phyloP scores from a whole-genome alignment of 2,888 invertebrate species.

The Pollenia amentaria region DNA sequence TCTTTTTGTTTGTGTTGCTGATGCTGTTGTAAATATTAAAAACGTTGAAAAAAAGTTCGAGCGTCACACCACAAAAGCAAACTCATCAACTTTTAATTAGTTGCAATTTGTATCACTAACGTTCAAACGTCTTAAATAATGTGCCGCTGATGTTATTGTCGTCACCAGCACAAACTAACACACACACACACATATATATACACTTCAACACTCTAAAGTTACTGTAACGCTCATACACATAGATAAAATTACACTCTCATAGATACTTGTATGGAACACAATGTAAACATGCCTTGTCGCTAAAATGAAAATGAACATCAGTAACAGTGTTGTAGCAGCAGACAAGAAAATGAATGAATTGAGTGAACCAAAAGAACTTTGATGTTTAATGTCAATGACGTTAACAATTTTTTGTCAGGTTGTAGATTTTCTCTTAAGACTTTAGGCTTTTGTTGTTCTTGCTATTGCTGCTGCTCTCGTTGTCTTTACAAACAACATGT shows the following conservation, averaged over 20 bases:
- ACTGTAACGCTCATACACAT: constrained; percentile 64
- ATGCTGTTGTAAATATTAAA: constrained; percentile 30
- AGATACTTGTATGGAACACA: constrained; percentile 18
- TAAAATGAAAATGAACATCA: constrained; percentile 72
- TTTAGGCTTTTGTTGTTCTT: neutral
- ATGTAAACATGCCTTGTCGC: constrained; percentile 76
- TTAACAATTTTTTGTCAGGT: constrained; percentile 68
- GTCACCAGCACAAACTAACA: constrained; percentile 46
- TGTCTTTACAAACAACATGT: constrained; percentile 27
- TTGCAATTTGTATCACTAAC: constrained; percentile 80
- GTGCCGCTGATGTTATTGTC: constrained; percentile 60
- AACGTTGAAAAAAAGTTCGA: constrained; percentile 6
- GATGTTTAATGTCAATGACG: constrained; percentile 71
- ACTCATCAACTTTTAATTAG: constrained; percentile 83
- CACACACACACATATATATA: constrained; percentile 7
- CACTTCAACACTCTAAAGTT: constrained; percentile 22
- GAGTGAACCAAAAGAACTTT: constrained; percentile 55
- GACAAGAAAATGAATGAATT: constrained; percentile 39
- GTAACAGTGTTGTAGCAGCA: constrained; percentile 63
- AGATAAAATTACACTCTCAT: constrained; percentile 15
- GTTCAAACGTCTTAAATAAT: constrained; percentile 77
- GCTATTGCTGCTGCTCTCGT: neutral
- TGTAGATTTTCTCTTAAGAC: constrained; percentile 37
- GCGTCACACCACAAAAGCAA: constrained; percentile 75
- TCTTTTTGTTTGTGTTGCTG: constrained; percentile 50